Evolutionary conservation across 2,113 vertebrate genomes (phyloP).

Genomic region (Pimephales promelas): DNA sequence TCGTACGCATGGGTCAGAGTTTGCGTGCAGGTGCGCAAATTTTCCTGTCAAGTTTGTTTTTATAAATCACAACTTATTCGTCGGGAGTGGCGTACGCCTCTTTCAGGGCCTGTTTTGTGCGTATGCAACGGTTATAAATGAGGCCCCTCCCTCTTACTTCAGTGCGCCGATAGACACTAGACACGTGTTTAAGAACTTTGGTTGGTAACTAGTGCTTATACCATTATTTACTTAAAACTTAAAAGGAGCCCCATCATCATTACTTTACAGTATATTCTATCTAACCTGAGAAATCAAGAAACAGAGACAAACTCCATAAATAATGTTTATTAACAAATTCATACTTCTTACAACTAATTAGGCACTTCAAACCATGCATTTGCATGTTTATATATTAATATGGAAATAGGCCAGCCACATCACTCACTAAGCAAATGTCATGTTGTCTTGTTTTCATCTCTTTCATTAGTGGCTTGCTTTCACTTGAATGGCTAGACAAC

Average conservation of each 20-base stretch:
- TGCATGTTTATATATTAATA: conserved; percentile 41
- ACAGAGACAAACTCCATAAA: neutral
- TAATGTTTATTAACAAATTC: conserved; percentile 36
- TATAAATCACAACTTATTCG: too few species aligned
- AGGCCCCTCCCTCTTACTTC: neutral
- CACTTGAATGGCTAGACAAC: conserved; percentile 23
- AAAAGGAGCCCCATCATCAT: neutral
- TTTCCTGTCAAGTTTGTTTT: too few species aligned
- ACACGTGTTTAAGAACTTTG: neutral
- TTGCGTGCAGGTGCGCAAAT: too few species aligned
- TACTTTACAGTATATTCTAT: neutral
- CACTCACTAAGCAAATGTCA: conserved; percentile 39
- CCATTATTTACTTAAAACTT: neutral
- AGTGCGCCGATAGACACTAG: neutral
- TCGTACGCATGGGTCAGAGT: too few species aligned
- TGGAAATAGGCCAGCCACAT: conserved; percentile 34
- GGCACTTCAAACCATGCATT: conserved; percentile 33
- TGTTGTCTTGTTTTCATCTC: conserved; percentile 28
- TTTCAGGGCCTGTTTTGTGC: too few species aligned
- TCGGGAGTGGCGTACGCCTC: too few species aligned
- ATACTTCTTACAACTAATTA: conserved; percentile 32
- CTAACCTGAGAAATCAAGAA: conserved; percentile 11
- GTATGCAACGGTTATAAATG: too few species aligned
- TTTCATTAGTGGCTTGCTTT: conserved; percentile 38
- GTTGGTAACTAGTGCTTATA: neutral